phyloP scores from a whole-genome alignment of 2,888 invertebrate genomes.

The Mesochorus sp. region DNA sequence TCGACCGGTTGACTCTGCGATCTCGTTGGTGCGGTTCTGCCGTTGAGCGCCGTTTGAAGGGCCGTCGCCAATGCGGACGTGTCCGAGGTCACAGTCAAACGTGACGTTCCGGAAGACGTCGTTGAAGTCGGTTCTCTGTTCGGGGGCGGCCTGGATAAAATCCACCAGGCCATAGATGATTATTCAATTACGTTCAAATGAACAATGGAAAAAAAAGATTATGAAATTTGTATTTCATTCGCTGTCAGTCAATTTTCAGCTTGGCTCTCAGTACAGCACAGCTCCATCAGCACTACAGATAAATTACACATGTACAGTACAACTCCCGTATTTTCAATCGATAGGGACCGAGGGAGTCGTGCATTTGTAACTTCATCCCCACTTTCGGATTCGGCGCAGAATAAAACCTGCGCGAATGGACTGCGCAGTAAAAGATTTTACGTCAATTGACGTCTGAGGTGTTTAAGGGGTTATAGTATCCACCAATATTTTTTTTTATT shows the following conservation, averaged over 20 bases:
- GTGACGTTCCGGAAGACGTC: conserved; percentile 77
- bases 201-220: not conserved
- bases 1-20: conserved; percentile 83
- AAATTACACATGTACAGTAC: not conserved
- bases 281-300: conserved; percentile 47
- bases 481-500: no score
- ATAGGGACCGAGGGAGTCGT: no score
- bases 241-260: conserved; percentile 9
- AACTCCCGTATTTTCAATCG: no score
- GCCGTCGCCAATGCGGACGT: conserved; percentile 78
- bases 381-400: no score
- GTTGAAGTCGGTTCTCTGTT: conserved; percentile 76
- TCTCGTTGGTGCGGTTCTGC: conserved; percentile 79
- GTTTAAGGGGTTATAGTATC: no score
- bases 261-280: conserved; percentile 14
- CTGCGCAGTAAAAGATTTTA: no score
- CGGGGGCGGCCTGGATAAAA: conserved; percentile 72
- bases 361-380: no score
- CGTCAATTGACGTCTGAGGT: no score
- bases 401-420: no score
- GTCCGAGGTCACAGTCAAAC: conserved; percentile 78
- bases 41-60: conserved; percentile 76
- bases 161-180: conserved; percentile 6
- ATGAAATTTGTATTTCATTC: conserved; percentile 25
- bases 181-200: not conserved